These are phyloP conservation scores for Polymixis lichenea DNA, from an alignment of 2,888 invertebrate genomes.

Conservation along the genomic window DNA sequence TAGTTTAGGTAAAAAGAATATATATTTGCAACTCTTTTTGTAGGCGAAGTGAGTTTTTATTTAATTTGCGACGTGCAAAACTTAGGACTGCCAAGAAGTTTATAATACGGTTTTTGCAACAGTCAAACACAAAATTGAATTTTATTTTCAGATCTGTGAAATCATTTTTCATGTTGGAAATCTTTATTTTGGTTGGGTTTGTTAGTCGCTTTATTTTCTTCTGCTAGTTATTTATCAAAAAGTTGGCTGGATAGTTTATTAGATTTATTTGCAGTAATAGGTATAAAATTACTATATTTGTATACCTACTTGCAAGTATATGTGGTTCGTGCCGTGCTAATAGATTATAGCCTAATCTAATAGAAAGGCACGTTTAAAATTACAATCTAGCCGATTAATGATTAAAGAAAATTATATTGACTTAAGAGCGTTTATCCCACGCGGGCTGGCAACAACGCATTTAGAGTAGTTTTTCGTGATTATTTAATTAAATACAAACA, in stretches of 20 bases:
- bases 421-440: too few relatives aligned
- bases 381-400: background rate
- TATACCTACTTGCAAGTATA: background rate
- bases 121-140: conserved; percentile 56
- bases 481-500: too few relatives aligned
- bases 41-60: conserved; percentile 53
- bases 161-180: conserved; percentile 37
- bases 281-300: background rate
- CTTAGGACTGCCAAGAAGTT: conserved; percentile 51
- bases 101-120: conserved; percentile 55
- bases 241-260: background rate
- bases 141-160: conserved; percentile 42
- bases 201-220: background rate
- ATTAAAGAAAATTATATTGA: background rate
- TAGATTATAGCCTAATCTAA: background rate
- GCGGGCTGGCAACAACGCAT: too few relatives aligned
- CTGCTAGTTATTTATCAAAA: background rate
- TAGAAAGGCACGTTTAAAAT: too few relatives aligned
- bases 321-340: background rate
- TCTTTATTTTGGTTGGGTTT: background rate
- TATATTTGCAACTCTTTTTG: conserved; percentile 35
- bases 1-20: too few relatives aligned
- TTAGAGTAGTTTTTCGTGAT: too few relatives aligned
- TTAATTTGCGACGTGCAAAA: conserved; percentile 59
- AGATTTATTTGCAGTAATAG: background rate